Evolutionary conservation across 1,140 invertebrate species (phyloP), one percentile per base, ranked within the genome.

Genomic region (Cyclargus thomasi): DNA sequence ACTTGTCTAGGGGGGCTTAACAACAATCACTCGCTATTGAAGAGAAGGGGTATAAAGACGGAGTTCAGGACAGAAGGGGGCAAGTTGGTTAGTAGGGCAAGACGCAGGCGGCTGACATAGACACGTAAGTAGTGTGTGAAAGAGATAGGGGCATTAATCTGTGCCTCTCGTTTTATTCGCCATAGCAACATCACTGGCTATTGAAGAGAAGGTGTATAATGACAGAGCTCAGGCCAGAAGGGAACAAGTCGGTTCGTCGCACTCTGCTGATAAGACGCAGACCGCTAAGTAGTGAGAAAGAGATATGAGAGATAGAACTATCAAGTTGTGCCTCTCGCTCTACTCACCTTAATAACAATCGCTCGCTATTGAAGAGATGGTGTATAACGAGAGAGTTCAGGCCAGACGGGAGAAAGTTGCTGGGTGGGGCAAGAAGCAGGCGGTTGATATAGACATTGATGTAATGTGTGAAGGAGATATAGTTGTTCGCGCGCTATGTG

Each of bases 31-130:
- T 29, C 0, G 93, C 91, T 73, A 82, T 91, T 65, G 89, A 78
- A 29, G 83, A 71, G 73, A 76, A 77, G 62, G 74, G 79, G 22
- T 95, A 98, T 84, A 94, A 94, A 75, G 97, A 98, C 82, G 92
- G 97, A 70, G 97, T 97, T 0, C 92, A 94, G 70, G 92, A 92
- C 62, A 86, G 97, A 64, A 90, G 97, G 65, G 92, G 94, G 16
- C 92, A 92, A 22, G 93, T 97, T 16, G 97, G 97, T 7, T 97
- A 96, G 69, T 94, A 1, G 69, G 95, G 95, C 74, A 97, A 97
- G 82, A 97, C 96, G 0, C 92, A 95, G 82, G 92, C 93, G 65
- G 95, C 95, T 67, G 97, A 96, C 62, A 76, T 97, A 5, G 91
- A 97, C 68, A 93, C 93, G 96, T 97, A 90, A 93, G 92, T 92